A percentile compares a stretch with the other conserved stretches of the same genome.
Evolutionary conservation across 23 tunicate genomes (phyloP).

Genomic region (Halocynthia aurantium): DNA sequence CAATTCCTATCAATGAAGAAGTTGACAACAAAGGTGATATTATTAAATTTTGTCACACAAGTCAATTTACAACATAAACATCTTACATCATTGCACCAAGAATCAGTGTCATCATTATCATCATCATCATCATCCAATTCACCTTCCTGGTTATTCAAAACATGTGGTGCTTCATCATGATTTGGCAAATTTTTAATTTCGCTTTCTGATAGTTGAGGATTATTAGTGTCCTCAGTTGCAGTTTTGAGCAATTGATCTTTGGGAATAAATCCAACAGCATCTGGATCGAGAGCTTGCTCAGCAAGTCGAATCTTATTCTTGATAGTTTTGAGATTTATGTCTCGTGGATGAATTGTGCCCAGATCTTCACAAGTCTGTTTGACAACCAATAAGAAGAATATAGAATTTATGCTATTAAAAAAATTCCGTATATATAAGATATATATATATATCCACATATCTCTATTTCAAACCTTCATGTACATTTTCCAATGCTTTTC

Average conservation of each 20-base stretch:
- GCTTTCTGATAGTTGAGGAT: neutral
- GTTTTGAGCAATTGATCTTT: neutral
- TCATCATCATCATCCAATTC: neutral
- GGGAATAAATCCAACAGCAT: conserved; percentile 30
- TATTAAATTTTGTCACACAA: too few relatives aligned
- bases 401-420: neutral
- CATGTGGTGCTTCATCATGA: neutral
- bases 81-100: conserved; percentile 18
- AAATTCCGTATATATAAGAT: neutral
- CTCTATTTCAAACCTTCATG: conserved; percentile 14
- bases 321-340: neutral
- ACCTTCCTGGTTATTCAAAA: neutral
- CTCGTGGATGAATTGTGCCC: conserved; percentile 5
- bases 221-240: too few relatives aligned
- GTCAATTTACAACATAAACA: too few relatives aligned
- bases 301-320: neutral
- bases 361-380: conserved; percentile 20
- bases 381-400: neutral
- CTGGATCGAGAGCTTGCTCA: neutral
- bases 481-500: conserved; percentile 29
- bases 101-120: conserved; percentile 24
- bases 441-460: too few relatives aligned
- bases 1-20: too few relatives aligned
- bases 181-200: neutral
- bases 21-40: too few relatives aligned